phyloP scores from a whole-genome alignment of 2,113 vertebrate species.

The Antechinus flavipes region DNA sequence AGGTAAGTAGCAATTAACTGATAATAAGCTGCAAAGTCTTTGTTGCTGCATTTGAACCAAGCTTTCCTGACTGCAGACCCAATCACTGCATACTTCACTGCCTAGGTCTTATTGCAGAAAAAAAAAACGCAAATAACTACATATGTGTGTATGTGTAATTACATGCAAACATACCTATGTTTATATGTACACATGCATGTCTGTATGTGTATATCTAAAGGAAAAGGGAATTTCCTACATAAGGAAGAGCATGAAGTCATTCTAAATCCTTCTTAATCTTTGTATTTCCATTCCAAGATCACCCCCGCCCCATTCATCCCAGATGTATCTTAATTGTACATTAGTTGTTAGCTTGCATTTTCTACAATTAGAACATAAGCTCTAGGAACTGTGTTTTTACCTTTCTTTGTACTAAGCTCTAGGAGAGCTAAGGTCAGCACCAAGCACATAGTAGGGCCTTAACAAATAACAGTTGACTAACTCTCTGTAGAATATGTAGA shows the following conservation, averaged over 20 bases:
- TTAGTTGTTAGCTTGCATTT: background rate
- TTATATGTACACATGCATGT: no score
- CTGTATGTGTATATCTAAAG: no score
- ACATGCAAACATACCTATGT: no score
- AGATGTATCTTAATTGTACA: background rate
- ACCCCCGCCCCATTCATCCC: background rate
- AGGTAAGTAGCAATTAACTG: background rate
- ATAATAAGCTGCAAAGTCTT: background rate
- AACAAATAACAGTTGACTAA: background rate
- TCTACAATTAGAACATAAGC: background rate
- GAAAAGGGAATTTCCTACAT: background rate
- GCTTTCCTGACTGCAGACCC: background rate
- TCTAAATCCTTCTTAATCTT: background rate
- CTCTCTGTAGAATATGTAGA: background rate
- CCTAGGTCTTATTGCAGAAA: background rate
- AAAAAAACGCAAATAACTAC: background rate
- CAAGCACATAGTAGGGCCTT: background rate
- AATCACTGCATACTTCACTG: background rate
- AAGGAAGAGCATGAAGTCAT: background rate
- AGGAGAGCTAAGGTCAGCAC: background rate
- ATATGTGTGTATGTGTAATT: background rate
- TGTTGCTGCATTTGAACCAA: background rate
- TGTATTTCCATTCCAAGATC: background rate
- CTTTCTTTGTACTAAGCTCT: background rate
- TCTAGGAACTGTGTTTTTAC: background rate